Evolutionary conservation across 2,888 invertebrate species (phyloP), one percentile per base, ranked within the genome.

Genomic region (Eristalis tenax): DNA sequence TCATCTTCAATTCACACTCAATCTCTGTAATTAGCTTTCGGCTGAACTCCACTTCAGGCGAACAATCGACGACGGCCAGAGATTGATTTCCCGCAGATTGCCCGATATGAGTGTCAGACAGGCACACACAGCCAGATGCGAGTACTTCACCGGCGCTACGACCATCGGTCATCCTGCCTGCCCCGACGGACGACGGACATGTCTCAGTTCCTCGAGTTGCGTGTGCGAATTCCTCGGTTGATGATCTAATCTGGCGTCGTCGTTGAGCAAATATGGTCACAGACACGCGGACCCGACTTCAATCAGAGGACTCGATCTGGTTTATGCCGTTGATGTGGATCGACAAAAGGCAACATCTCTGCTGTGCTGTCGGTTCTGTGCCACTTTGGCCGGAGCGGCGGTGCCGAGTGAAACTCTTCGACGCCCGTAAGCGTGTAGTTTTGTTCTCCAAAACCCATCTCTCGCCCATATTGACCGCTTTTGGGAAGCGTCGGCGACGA

Each of bases 1-100:
- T 75, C 75, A 28, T 68, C 71, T 63, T 80, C 26, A 26, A 18
- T 15, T 81, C 76, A 57, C 84, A 81, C 81, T 63, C 66, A 43
- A 57, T n/a, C 40, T 10, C 50, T 76, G 66, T 80, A 76, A 85
- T 76, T 80, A 61, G 70, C 75, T 56, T 22, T 26, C 11, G 28
- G 22, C 18, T 4, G 61, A 78, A 70, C 63, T 77, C 71, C 68
- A 73, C 71, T 81, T 85, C 75, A 56, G 28, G 71, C 35, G 61
- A 38, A 80, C 80, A 76, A 71, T 85, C 76, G 70, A 81, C 40
- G 66, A 26, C 26, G 26, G 28, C 57, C 61, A 66, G 23, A 50
- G 64, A 63, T 79, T 68, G 80, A 76, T 81, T 79, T 66, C 23
- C 23, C 73, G 43, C 22, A 28, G 68, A 81, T 75, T 22, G 57